Evolutionary conservation across 2,888 invertebrate species (phyloP).

Genomic region (Aspidiotus destructor): DNA sequence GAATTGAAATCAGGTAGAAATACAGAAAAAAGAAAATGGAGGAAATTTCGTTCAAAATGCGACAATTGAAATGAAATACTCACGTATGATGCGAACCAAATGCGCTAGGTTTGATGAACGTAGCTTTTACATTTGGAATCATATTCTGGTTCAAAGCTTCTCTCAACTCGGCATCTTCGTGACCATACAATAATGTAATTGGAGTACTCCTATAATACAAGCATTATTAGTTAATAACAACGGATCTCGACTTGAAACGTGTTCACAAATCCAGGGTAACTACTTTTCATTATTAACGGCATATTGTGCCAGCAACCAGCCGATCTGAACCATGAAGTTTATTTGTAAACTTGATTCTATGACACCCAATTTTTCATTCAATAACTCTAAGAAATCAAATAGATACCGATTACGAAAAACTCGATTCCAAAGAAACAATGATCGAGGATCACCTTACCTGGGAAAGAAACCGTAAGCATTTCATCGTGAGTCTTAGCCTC

Average conservation of each 20-base stretch:
- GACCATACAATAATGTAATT: constrained; percentile 67
- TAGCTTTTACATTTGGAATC: constrained; percentile 54
- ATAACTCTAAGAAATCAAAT: constrained; percentile 51
- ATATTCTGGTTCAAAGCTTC: constrained; percentile 44
- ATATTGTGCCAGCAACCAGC: constrained; percentile 81
- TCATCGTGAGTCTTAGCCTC: constrained; percentile 29
- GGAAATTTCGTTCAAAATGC: no score
- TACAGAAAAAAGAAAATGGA: constrained; percentile 26
- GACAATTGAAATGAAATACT: constrained; percentile 39
- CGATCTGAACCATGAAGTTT: constrained; percentile 85
- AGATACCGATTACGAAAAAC: not conserved
- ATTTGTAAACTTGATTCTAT: constrained; percentile 70
- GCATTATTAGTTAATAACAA: no score
- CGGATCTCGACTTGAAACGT: no score
- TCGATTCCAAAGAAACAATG: not conserved
- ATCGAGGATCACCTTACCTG: constrained; percentile 18
- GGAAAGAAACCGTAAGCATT: constrained; percentile 31
- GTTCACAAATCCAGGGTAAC: constrained; percentile 39
- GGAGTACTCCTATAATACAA: constrained; percentile 51
- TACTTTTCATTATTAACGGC: constrained; percentile 62
- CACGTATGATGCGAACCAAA: constrained; percentile 83
- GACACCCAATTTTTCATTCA: constrained; percentile 66
- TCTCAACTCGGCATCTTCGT: constrained; percentile 53
- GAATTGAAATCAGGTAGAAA: constrained; percentile 6
- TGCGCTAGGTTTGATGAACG: constrained; percentile 60